These are phyloP conservation scores for Tethea ocularis DNA, from an alignment of 2,888 invertebrate species.

Conservation along the genomic window DNA sequence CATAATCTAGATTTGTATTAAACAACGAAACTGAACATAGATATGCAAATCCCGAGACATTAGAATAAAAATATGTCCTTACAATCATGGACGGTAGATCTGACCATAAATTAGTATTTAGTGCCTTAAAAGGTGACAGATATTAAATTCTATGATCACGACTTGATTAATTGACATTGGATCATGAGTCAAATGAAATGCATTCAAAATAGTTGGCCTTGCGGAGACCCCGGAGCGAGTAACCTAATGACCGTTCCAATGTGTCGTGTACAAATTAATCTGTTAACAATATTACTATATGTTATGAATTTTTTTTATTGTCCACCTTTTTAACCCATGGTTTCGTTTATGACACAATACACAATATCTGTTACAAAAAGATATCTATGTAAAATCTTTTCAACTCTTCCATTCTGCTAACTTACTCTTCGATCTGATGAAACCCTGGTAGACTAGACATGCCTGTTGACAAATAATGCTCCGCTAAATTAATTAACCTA, in stretches of 20 bases:
- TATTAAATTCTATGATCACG: slow-evolving; percentile 1
- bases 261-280: neutral
- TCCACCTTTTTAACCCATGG: neutral
- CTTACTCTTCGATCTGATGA: neutral
- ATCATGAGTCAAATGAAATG: slow-evolving; percentile 2
- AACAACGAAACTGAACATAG: neutral
- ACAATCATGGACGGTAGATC: neutral
- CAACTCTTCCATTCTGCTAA: too few relatives aligned
- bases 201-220: slow-evolving; percentile 4
- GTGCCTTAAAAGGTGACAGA: neutral
- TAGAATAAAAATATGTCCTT: slow-evolving; percentile 1
- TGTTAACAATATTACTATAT: neutral
- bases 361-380: too few relatives aligned
- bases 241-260: neutral
- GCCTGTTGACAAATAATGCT: neutral
- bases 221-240: neutral
- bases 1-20: neutral
- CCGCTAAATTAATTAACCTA: neutral
- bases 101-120: slow-evolving; percentile 4
- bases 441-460: neutral
- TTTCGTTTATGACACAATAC: too few relatives aligned
- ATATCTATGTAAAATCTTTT: neutral
- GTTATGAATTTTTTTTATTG: neutral
- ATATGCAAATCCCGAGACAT: slow-evolving; percentile 1
- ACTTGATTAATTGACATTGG: slow-evolving; percentile 4